A percentile compares a stretch with the other conserved stretches of the same genome.
These are phyloP conservation scores for Epinephelus awoara DNA, from an alignment of 2,797 vertebrate genomes.

Conservation along the genomic window DNA sequence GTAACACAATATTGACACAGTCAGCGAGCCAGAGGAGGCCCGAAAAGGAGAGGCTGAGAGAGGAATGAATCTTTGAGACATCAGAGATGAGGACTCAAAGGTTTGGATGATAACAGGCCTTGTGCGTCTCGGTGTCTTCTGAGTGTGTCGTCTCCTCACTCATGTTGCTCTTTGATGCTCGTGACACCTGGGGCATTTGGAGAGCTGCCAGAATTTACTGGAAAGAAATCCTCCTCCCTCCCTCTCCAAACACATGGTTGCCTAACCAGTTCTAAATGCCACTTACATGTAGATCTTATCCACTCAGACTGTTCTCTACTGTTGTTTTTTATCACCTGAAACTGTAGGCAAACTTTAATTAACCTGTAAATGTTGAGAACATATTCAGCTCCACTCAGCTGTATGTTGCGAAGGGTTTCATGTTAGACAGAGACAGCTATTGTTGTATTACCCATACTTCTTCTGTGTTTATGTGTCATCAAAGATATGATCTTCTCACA, in stretches of 20 bases:
- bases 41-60: slow-evolving; percentile 50
- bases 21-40: slow-evolving; percentile 17
- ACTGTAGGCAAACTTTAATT: slow-evolving; percentile 1
- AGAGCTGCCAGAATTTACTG: slow-evolving; percentile 62
- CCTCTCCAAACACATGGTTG: slow-evolving; percentile 57
- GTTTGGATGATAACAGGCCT: slow-evolving; percentile 63
- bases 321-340: slow-evolving; percentile 9
- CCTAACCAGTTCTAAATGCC: slow-evolving; percentile 62
- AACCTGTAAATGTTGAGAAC: slow-evolving; percentile 21
- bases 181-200: slow-evolving; percentile 67
- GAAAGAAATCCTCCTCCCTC: slow-evolving; percentile 25
- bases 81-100: slow-evolving; percentile 60
- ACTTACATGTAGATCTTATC: slow-evolving; percentile 32
- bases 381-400: background rate
- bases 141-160: slow-evolving; percentile 52
- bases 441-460: slow-evolving; percentile 2
- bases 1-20: slow-evolving; percentile 50
- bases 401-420: background rate
- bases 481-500: slow-evolving; percentile 40
- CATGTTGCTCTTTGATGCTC: slow-evolving; percentile 68
- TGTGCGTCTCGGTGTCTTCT: slow-evolving; percentile 48
- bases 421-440: slow-evolving; percentile 26
- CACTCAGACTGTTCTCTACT: slow-evolving; percentile 9
- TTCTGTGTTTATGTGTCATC: slow-evolving; percentile 29
- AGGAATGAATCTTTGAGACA: slow-evolving; percentile 62